Conservation (phyloP, 1,140 invertebrate genomes). For the Saxidomus purpurata region DNA sequence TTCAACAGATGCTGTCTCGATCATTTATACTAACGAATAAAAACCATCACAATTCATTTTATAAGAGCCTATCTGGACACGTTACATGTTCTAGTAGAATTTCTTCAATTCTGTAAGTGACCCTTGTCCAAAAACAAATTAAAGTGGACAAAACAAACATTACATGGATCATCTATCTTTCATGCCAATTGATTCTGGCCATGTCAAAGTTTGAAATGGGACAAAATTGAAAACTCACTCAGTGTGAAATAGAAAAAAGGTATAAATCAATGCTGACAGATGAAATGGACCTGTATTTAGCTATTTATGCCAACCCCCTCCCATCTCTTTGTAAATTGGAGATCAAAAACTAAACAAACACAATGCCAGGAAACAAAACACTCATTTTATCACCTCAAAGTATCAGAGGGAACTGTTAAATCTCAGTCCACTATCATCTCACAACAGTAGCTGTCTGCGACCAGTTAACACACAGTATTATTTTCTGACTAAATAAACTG, state of each 20-base stretch:
- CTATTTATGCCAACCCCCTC: conserved; percentile 15
- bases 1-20: not conserved
- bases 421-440: not conserved
- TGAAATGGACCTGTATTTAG: conserved; percentile 38
- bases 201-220: conserved; percentile 43
- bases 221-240: conserved; percentile 49
- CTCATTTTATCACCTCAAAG: not conserved
- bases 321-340: not conserved
- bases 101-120: conserved; percentile 44
- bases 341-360: conserved; percentile 15
- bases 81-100: not conserved
- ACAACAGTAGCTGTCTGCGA: no score
- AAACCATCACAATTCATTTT: not conserved
- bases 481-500: no score
- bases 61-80: not conserved
- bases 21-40: not conserved
- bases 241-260: conserved; percentile 40
- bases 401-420: not conserved
- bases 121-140: conserved; percentile 53
- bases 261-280: conserved; percentile 55
- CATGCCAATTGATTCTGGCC: conserved; percentile 8
- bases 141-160: conserved; percentile 61
- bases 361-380: not conserved
- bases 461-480: no score
- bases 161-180: conserved; percentile 47